Conservation (phyloP, 1,140 invertebrate genomes). For the Drosophila erecta region DNA sequence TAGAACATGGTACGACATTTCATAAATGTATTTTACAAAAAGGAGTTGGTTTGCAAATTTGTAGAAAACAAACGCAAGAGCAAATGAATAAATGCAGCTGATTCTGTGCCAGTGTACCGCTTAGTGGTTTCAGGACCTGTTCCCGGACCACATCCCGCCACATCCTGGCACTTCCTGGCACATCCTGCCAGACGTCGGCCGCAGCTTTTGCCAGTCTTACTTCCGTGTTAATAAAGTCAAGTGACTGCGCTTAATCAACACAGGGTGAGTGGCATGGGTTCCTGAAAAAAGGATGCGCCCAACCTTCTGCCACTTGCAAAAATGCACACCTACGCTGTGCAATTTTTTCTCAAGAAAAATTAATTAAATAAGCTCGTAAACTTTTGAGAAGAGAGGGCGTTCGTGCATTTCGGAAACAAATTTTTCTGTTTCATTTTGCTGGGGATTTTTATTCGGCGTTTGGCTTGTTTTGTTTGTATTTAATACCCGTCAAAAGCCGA, state of each 20-base stretch:
- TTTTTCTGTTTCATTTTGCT: slow-evolving; percentile 58
- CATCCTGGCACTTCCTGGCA: slow-evolving; percentile 13
- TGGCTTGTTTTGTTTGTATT: slow-evolving; percentile 41
- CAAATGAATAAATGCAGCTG: slow-evolving; percentile 20
- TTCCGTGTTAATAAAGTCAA: slow-evolving; percentile 73
- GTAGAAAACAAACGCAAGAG: neutral
- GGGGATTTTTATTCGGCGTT: slow-evolving; percentile 64
- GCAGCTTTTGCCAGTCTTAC: slow-evolving; percentile 38
- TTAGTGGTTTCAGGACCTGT: slow-evolving; percentile 16
- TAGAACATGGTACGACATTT: too few species aligned
- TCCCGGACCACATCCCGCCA: slow-evolving; percentile 16
- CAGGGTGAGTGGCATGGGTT: slow-evolving; percentile 25
- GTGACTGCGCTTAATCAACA: slow-evolving; percentile 82
- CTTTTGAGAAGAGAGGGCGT: slow-evolving; percentile 13
- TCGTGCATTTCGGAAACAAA: slow-evolving; percentile 65
- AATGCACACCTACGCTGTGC: slow-evolving; percentile 13
- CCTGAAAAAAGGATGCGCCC: slow-evolving; percentile 33
- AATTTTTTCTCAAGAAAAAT: slow-evolving; percentile 38
- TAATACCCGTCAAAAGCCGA: slow-evolving; percentile 45
- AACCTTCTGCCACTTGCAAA: slow-evolving; percentile 42
- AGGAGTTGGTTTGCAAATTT: too few species aligned
- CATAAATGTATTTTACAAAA: too few species aligned
- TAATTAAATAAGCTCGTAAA: slow-evolving; percentile 51
- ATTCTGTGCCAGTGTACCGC: slow-evolving; percentile 20
- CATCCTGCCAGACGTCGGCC: slow-evolving; percentile 35